Conservation (phyloP, 2,113 vertebrate genomes). For the Euleptes europaea region DNA sequence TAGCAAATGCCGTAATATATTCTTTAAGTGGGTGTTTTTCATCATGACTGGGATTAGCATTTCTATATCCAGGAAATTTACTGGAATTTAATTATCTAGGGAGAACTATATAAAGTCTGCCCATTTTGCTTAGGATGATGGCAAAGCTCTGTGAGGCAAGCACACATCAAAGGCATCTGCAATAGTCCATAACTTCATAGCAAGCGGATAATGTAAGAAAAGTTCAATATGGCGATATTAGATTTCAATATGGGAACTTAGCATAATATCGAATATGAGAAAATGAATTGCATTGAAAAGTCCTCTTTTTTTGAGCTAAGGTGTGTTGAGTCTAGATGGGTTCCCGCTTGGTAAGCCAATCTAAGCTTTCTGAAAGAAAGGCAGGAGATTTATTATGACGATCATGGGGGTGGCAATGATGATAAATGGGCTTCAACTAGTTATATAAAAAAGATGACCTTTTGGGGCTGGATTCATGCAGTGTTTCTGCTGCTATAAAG, state of each 20-base stretch:
- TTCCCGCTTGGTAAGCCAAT: neutral
- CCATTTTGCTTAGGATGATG: neutral
- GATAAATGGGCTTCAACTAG: neutral
- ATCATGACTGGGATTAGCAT: neutral
- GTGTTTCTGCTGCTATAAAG: too few relatives aligned
- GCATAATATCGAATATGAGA: neutral
- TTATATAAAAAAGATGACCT: neutral
- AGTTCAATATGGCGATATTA: neutral
- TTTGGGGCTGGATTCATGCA: too few relatives aligned
- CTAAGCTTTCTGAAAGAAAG: neutral
- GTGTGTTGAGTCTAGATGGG: neutral
- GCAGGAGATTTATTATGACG: too few relatives aligned
- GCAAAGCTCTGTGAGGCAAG: neutral
- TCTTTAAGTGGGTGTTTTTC: neutral
- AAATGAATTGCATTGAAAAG: neutral
- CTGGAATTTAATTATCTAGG: neutral
- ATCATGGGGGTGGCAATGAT: too few relatives aligned
- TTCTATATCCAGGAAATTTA: neutral
- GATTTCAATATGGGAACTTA: neutral
- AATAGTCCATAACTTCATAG: neutral
- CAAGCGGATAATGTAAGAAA: neutral
- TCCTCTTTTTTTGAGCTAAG: neutral
- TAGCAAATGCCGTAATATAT: neutral
- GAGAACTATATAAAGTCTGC: neutral
- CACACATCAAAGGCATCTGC: neutral